Percentiles rank a stretch among this genome's conserved stretches.
Evolutionary conservation across 2,797 vertebrate genomes (phyloP).

Genomic region (Sebastes nivosus): DNA sequence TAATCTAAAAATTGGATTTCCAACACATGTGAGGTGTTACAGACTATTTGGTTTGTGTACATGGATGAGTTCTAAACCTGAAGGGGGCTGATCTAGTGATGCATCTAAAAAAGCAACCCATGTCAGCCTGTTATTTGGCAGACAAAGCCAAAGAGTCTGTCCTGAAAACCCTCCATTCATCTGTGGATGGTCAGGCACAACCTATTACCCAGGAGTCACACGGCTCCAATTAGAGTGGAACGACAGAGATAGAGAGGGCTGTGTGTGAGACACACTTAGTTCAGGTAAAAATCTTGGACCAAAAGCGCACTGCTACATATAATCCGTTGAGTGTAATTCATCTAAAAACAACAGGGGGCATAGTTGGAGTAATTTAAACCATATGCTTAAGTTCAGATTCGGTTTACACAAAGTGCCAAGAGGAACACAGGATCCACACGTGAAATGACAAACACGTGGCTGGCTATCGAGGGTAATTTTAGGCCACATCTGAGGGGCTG

Average conservation of each 20-base stretch:
- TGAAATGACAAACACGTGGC: constrained; percentile 59
- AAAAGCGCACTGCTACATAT: constrained; percentile 34
- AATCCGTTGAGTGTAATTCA: constrained; percentile 46
- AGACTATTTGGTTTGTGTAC: constrained; percentile 1
- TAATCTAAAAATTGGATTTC: constrained; percentile 10
- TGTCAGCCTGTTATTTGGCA: constrained; percentile 25
- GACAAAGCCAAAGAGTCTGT: constrained; percentile 36
- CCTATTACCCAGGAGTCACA: constrained; percentile 69
- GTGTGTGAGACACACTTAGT: constrained; percentile 50
- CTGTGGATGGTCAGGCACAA: constrained; percentile 63
- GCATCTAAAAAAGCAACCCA: constrained; percentile 12
- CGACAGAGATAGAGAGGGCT: constrained; percentile 47
- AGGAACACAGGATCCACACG: constrained; percentile 53
- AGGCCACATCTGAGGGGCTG: constrained; percentile 37
- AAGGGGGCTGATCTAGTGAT: constrained; percentile 8
- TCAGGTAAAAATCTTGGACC: constrained; percentile 58
- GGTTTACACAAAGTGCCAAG: constrained; percentile 40
- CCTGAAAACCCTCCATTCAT: constrained; percentile 63
- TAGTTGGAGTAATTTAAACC: constrained; percentile 57
- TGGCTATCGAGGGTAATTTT: constrained; percentile 45
- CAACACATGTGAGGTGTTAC: constrained; percentile 1
- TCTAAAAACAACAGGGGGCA: constrained; percentile 57
- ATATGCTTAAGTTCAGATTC: constrained; percentile 48
- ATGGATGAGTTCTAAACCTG: neutral
- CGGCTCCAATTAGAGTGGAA: constrained; percentile 62